These are phyloP conservation scores for Parapristionchus giblindavisi DNA, from an alignment of 2,888 invertebrate species.

Conservation along the genomic window DNA sequence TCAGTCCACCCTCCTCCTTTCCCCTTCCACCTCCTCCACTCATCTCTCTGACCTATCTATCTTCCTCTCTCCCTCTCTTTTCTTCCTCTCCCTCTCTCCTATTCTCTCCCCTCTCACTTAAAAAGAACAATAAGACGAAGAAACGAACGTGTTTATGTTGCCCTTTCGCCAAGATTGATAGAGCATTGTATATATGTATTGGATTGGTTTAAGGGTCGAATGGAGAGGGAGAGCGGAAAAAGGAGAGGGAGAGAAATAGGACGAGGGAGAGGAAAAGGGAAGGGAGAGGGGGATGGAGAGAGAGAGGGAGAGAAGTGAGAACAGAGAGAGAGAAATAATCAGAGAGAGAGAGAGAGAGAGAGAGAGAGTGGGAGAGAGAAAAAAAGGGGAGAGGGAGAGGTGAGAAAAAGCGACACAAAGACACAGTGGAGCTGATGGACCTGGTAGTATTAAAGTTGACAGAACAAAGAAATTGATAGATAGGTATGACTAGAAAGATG, in stretches of 20 bases:
- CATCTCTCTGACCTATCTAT: background rate
- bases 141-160: no score
- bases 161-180: no score
- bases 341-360: background rate
- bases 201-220: no score
- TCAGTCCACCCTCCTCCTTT: background rate
- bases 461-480: background rate
- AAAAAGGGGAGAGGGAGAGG: background rate
- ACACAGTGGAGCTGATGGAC: background rate
- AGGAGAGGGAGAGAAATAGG: background rate
- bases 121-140: no score
- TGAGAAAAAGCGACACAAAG: background rate
- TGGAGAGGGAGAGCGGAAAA: no score
- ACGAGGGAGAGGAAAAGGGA: background rate
- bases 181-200: no score
- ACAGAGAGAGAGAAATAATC: background rate
- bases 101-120: background rate
- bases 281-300: background rate
- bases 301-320: background rate
- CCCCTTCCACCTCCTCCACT: background rate
- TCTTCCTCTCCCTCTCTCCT: background rate
- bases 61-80: background rate
- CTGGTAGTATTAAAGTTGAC: background rate
- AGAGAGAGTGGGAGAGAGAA: background rate
- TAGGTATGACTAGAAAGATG: background rate